Percentiles rank a stretch among this genome's conserved stretches.
phyloP scores from a whole-genome alignment of 2,797 vertebrate species.

The Scarus forsteni region DNA sequence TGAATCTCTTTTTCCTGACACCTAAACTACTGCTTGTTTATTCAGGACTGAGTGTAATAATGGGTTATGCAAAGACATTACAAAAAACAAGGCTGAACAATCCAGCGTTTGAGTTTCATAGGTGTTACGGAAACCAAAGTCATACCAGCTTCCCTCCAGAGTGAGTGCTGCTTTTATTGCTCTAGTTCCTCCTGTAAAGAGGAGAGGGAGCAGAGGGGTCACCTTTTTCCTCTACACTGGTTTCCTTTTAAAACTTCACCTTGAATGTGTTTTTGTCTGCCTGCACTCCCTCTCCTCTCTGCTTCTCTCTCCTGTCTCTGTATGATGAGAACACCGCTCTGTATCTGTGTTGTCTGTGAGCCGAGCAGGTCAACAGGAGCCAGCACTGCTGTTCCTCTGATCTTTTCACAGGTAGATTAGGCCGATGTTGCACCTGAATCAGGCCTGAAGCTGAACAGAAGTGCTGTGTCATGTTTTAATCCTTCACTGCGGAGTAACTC shows the following conservation, averaged over 20 bases:
- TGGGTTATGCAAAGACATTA: too few species aligned
- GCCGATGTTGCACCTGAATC: constrained; percentile 3
- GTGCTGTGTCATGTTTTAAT: neutral
- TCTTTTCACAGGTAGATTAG: constrained; percentile 12
- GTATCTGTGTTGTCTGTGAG: neutral
- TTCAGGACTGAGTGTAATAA: too few species aligned
- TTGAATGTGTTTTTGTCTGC: constrained; percentile 8
- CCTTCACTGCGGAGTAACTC: neutral
- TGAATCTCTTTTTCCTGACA: too few species aligned
- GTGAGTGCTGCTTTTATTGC: neutral
- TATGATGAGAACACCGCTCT: neutral
- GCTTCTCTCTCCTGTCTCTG: neutral
- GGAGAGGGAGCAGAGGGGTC: neutral
- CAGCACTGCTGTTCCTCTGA: constrained; percentile 4
- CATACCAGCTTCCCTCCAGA: neutral
- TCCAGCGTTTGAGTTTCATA: too few species aligned
- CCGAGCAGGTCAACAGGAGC: constrained; percentile 4
- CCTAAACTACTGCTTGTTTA: too few species aligned
- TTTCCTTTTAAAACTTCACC: constrained; percentile 43
- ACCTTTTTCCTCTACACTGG: constrained; percentile 23
- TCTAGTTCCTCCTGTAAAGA: neutral
- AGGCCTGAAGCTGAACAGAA: constrained; percentile 2
- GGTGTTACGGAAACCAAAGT: too few species aligned
- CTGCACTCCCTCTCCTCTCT: neutral
- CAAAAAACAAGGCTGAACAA: too few species aligned